A percentile compares a stretch with the other conserved stretches of the same genome.
These are phyloP conservation scores for Butorides virescens DNA, from an alignment of 2,113 vertebrate genomes.

Conservation along the genomic window DNA sequence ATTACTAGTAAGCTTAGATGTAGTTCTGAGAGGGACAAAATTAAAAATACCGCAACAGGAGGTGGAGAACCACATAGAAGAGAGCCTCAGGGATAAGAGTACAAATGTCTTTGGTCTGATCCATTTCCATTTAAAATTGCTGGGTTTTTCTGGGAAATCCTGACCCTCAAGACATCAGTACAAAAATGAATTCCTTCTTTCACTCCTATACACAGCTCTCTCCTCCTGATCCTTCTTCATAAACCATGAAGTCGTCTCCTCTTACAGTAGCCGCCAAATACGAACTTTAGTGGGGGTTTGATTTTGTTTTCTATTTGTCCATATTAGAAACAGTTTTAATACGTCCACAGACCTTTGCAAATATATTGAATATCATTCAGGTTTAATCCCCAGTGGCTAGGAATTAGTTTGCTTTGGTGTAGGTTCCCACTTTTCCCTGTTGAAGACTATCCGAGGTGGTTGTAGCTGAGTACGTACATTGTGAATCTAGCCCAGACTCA, in stretches of 20 bases:
- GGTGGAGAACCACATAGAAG: neutral
- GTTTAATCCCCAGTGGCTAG: neutral
- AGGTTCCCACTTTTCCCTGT: neutral
- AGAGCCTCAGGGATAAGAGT: neutral
- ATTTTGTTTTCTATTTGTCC: neutral
- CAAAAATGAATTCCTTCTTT: neutral
- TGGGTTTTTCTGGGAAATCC: neutral
- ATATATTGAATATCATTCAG: neutral
- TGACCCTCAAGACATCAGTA: neutral
- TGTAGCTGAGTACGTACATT: neutral
- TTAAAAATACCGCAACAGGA: neutral
- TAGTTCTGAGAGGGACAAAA: neutral
- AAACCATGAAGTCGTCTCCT: neutral
- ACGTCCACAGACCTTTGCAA: neutral
- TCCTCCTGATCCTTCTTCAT: neutral
- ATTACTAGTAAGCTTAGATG: neutral
- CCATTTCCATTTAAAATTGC: neutral
- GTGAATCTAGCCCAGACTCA: neutral
- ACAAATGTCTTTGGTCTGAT: neutral
- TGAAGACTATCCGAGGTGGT: rapidly evolving
- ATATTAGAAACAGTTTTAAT: neutral
- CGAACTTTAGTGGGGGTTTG: neutral
- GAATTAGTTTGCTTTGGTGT: neutral
- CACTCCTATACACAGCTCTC: neutral
- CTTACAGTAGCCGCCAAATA: neutral